Evolutionary conservation across 2,113 vertebrate genomes (phyloP).

Genomic region (Taxidea taxus): DNA sequence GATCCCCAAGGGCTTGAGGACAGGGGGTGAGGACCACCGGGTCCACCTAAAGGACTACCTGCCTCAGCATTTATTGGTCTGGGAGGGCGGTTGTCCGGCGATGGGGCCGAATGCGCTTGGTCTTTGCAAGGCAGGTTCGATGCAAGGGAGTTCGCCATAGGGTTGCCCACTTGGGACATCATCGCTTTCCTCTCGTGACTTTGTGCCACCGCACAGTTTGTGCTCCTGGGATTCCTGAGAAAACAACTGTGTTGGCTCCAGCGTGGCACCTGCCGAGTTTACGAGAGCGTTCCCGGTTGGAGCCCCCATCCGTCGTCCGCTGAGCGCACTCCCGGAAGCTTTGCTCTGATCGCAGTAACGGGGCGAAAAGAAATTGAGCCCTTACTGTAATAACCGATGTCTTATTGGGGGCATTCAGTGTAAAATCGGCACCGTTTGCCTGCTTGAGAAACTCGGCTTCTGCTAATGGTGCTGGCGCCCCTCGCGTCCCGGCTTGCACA

Average conservation of each 20-base stretch:
- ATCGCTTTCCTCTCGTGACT: neutral
- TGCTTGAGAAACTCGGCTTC: neutral
- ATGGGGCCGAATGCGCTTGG: no score
- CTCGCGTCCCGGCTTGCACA: neutral
- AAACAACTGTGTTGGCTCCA: neutral
- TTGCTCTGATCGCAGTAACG: neutral
- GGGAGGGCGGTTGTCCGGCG: accelerated
- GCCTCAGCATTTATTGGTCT: neutral
- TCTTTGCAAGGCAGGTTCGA: no score
- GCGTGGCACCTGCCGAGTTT: neutral
- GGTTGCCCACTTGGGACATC: neutral
- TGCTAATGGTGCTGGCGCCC: neutral
- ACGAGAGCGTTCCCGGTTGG: neutral
- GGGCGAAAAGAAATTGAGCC: neutral
- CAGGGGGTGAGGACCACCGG: neutral
- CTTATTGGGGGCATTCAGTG: neutral
- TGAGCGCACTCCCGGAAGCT: neutral
- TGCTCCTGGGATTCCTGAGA: neutral
- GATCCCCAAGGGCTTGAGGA: neutral
- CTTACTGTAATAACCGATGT: neutral
- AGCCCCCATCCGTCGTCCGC: neutral
- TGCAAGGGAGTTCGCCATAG: neutral
- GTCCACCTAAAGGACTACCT: neutral
- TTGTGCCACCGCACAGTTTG: no score
- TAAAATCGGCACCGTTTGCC: no score